Evolutionary conservation across 2,113 vertebrate genomes (phyloP).

Genomic region (Agapornis roseicollis): DNA sequence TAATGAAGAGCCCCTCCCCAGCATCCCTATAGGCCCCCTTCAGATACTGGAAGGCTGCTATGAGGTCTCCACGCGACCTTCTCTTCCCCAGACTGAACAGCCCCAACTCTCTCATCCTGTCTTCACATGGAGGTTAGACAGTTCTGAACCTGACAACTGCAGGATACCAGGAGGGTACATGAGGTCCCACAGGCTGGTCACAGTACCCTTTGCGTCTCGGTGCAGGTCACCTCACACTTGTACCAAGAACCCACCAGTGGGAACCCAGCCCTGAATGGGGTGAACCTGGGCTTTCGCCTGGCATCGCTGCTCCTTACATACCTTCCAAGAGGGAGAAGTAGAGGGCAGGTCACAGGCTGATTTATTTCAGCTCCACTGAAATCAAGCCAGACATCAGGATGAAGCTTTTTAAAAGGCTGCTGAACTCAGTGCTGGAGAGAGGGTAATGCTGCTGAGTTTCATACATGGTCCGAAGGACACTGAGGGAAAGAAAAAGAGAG

Average conservation of each 20-base stretch:
- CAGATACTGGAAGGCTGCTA: no score
- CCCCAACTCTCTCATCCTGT: no score
- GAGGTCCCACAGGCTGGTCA: neutral
- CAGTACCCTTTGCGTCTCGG: neutral
- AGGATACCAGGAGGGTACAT: neutral
- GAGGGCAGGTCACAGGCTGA: neutral
- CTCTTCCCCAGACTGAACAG: no score
- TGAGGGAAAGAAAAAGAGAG: neutral
- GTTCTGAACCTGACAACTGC: neutral
- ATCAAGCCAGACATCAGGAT: neutral
- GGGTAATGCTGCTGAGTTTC: rapidly evolving
- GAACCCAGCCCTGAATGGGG: rapidly evolving
- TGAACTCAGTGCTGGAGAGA: neutral
- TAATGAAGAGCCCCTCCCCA: no score
- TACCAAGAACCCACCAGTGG: neutral
- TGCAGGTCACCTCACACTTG: neutral
- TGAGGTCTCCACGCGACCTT: no score
- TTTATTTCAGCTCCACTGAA: neutral
- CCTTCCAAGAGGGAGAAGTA: neutral
- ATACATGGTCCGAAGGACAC: neutral
- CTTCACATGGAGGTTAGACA: neutral
- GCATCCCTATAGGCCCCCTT: no score
- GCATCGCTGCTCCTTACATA: neutral
- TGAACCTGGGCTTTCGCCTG: neutral
- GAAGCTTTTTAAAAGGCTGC: neutral